phyloP scores from a whole-genome alignment of 2,888 invertebrate species.

The Cinara cedri region DNA sequence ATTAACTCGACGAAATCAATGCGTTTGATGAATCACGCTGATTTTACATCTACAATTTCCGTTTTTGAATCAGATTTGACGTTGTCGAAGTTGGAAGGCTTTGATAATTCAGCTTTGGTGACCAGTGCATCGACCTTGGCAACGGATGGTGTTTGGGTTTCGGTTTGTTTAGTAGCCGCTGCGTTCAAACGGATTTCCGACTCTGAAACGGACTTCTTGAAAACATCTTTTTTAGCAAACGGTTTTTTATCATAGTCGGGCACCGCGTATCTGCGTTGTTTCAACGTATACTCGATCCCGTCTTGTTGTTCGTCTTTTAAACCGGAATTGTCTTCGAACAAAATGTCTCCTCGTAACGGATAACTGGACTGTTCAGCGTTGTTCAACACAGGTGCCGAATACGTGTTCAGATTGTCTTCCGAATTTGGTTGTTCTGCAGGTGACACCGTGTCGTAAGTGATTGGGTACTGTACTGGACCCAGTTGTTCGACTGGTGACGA shows the following conservation, averaged over 20 bases:
- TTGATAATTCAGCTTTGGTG: background rate
- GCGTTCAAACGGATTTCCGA: background rate
- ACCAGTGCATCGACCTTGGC: too few relatives aligned
- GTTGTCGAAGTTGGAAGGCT: too few relatives aligned
- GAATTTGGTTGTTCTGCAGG: too few relatives aligned
- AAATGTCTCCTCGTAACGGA: constrained; percentile 17
- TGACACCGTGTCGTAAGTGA: too few relatives aligned
- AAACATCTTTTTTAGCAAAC: background rate
- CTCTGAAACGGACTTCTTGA: background rate
- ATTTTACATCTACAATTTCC: background rate
- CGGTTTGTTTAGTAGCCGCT: too few relatives aligned
- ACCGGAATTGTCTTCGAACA: background rate
- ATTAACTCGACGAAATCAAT: background rate
- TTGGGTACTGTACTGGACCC: background rate
- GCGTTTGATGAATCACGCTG: background rate
- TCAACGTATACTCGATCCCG: background rate
- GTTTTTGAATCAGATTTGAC: too few relatives aligned
- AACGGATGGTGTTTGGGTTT: background rate
- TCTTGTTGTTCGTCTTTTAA: background rate
- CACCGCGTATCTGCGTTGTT: background rate
- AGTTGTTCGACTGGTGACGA: background rate
- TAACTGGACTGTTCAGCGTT: background rate
- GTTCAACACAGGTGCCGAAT: background rate
- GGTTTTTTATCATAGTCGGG: background rate
- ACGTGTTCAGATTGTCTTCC: background rate